Evolutionary conservation across 2,888 invertebrate species (phyloP), one percentile per base, ranked within the genome.

Genomic region (Rhamnusium bicolor): DNA sequence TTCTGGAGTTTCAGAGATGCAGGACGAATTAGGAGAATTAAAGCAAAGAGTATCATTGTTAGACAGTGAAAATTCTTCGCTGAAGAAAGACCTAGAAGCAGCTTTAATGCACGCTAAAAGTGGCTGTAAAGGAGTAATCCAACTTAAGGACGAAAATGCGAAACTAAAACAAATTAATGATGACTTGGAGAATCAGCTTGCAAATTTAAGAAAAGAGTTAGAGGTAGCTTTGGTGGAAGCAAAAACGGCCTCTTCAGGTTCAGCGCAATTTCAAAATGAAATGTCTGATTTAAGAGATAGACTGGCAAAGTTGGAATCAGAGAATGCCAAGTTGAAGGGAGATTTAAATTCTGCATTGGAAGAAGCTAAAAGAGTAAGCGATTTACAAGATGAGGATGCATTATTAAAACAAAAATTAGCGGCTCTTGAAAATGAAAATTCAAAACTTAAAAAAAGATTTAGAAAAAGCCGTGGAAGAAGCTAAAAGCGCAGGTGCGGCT

Each of bases 261-360:
- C 75, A 76, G 56, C 47, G 6, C 66, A 74, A 61, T 40, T 69
- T 47, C 67, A 53, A 18, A 60, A 72, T 7, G 76, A 76, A 27
- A 62, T 71, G 7, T 47, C 72, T 1, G 76, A 69, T 46, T 51
- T 81, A 16, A 78, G 72, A 56, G 69, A 76, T 60, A 69, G 69
- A 19, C 40, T 81, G 14, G 58, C 73, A 2, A 69, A 75, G 47
- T 16, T 75, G n/a, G 79, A 82, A 74, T 70, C 58, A 18, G 80
- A 82, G 8, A 82, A 78, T 69, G 75, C 75, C 3, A 76, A 76
- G 21, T 49, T 80, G 12, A 77, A 79, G 60, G 74, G 67, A 32
- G 78, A 81, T 6, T 53, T 80, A 6, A 75, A 78, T 10, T 53
- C 47, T 12, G 71, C 73, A 6, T 19, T 74, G 14, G 66, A 77